Percentiles rank a stretch among this genome's conserved stretches.
phyloP scores from a whole-genome alignment of 2,797 vertebrate species.

The Tokudaia muenninki region DNA sequence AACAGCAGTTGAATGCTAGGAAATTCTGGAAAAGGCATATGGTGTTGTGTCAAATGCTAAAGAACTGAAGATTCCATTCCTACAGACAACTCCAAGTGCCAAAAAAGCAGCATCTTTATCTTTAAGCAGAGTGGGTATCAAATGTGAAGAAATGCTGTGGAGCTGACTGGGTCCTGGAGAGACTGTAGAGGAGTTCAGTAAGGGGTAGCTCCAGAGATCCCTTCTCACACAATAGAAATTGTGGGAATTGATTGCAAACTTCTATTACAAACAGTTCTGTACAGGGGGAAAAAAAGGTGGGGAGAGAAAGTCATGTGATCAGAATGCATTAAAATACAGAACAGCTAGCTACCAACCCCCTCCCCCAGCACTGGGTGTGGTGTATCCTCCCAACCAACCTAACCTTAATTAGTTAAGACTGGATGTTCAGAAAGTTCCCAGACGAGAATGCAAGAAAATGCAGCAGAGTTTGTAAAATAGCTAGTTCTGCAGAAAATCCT shows the following conservation, averaged over 20 bases:
- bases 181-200: not conserved
- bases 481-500: not conserved
- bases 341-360: not conserved
- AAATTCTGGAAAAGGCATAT: slow-evolving; percentile 84
- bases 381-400: not conserved
- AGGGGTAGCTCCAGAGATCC: not conserved
- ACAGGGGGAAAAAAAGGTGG: not conserved
- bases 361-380: not conserved
- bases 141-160: slow-evolving; percentile 62
- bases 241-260: not conserved
- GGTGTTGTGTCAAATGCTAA: slow-evolving; percentile 83
- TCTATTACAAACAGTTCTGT: not conserved
- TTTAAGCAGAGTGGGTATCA: slow-evolving; percentile 56
- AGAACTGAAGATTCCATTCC: slow-evolving; percentile 81
- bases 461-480: not conserved
- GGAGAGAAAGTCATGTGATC: not conserved
- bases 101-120: slow-evolving; percentile 70
- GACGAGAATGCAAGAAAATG: not conserved
- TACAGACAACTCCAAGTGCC: slow-evolving; percentile 73
- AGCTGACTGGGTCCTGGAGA: not conserved
- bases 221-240: not conserved
- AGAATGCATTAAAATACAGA: slow-evolving; percentile 20
- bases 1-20: slow-evolving; percentile 81
- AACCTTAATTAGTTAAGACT: not conserved
- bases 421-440: not conserved